These are phyloP conservation scores for Gavia stellata DNA, from an alignment of 2,113 vertebrate genomes.

Conservation along the genomic window DNA sequence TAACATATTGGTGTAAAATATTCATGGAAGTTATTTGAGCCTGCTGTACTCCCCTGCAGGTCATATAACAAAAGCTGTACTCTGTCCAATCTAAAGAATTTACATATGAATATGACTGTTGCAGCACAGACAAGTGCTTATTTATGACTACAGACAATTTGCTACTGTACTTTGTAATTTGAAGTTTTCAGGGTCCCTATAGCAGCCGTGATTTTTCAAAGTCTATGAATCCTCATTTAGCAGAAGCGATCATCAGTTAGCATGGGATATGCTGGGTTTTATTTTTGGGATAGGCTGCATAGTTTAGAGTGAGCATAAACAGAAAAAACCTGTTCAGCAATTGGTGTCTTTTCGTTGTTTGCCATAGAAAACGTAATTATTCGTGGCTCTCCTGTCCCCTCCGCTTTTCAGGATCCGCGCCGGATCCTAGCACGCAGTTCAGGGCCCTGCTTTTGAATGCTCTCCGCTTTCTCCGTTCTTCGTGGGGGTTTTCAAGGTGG, in stretches of 20 bases:
- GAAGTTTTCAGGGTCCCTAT: not conserved
- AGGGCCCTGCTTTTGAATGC: rapidly evolving
- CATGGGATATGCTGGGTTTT: not conserved
- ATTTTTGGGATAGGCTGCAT: not conserved
- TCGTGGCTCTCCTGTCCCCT: not conserved
- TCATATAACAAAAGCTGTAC: not conserved
- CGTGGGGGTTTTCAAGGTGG: not conserved
- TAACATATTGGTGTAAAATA: not conserved
- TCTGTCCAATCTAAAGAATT: not conserved
- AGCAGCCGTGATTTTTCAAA: rapidly evolving
- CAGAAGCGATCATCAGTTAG: rapidly evolving
- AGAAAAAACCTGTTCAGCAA: rapidly evolving
- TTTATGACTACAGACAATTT: not conserved
- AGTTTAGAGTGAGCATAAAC: not conserved
- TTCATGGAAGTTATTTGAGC: not conserved
- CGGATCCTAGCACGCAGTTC: rapidly evolving
- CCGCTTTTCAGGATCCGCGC: no score
- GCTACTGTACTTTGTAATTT: not conserved
- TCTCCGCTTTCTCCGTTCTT: rapidly evolving
- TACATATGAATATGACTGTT: rapidly evolving
- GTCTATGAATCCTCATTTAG: not conserved
- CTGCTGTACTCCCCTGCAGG: not conserved
- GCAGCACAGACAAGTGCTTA: not conserved
- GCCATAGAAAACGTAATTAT: rapidly evolving
- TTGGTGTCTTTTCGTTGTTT: rapidly evolving